Base-by-base conservation (phyloP, 2,888 invertebrate species). In the Heliconius hortense region DNA sequence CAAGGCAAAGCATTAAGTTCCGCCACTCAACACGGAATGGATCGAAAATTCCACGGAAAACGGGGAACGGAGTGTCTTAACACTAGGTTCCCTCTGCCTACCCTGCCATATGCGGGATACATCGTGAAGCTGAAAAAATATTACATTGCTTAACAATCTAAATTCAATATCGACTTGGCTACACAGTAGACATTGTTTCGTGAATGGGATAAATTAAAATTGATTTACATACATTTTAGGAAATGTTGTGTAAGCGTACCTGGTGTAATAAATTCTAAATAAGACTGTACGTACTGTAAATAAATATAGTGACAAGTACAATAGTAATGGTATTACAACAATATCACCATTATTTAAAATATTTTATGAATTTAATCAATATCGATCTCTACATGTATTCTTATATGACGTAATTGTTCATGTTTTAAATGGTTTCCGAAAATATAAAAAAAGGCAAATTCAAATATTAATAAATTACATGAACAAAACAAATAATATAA, bases 151-250 rank as follows among this genome's bases (percentile, higher is more conserved):
- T 35, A 35, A 35, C 8, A 35, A 35, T 59, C 62, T 63, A 60
- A 74, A 74, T 70, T 26, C 10, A 70, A 67, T 67, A 43, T 18
- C 11, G 13, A 67, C 26, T 31, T 31, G 31, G 13, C 56, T 70
- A 35, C 2, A 59, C 28, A 69, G 43, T 26, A 67, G 39, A 67
- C 5, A 11, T 11, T 43, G 24, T 26, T 43, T 26, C 24, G 59
- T 24, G n/a, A 67, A 43, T 48, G 11, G 35, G 15, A 66, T 66
- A 39, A n/a, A 39, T 35, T 43, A 39, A 39, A 67, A 18, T 35
- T n/a, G 18, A 43, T 24, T 43, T 67, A 67, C 15, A 24, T 43
- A 15, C 13, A 67, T 26, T 56, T 56, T 24, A 56, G 56, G n/a
- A 56, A n/a, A 53, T 53, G 53, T 53, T 56, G 10, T 56, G 8